Evolutionary conservation across 1,140 invertebrate genomes (phyloP), one percentile per base, ranked within the genome.

Genomic region (Heliconius hermathena): DNA sequence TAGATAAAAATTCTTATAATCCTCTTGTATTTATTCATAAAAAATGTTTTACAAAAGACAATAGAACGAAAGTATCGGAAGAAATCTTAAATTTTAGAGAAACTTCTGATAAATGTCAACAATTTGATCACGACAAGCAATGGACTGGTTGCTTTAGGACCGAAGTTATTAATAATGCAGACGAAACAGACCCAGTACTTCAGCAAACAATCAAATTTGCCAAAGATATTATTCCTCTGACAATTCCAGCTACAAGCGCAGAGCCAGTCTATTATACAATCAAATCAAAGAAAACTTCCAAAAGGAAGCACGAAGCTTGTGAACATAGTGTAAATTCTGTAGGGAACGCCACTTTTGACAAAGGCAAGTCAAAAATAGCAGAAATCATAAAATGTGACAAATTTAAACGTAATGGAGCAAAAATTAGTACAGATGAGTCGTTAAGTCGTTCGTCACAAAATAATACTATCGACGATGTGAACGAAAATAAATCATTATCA

Each of bases 201-300:
- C 86, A 88, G 72, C 87, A 94, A 77, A 92, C 91, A 16, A 86
- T 93, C 26, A 82, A 81, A 75, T 92, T 94, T 82, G 90, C 91
- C 36, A 90, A 90, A 87, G 81, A 88, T 49, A 76, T 94, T 38
- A 87, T 89, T 9, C 92, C 92, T 9, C 49, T 91, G 79, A 85
- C 89, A 26, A 90, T 94, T 79, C 91, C 92, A 73, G 88, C 86
- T 74, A 83, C 84, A 33, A 82, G 89, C 6, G 80, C 79, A 1
- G 80, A 84, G 36, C 86, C 87, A 26, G 81, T 90, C 38, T 88
- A 85, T 82, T 93, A 90, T 72, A 91, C 88, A 26, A 86, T 93
- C n/a, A 91, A 92, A 81, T 82, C 90, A 29, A 74, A 81, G 36
- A 90, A 88, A 74, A 91, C 87, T 29, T 72, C 74, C 29, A 87